These are phyloP conservation scores for Sphaerodactylus townsendi DNA, from an alignment of 2,113 vertebrate genomes.

Conservation along the genomic window DNA sequence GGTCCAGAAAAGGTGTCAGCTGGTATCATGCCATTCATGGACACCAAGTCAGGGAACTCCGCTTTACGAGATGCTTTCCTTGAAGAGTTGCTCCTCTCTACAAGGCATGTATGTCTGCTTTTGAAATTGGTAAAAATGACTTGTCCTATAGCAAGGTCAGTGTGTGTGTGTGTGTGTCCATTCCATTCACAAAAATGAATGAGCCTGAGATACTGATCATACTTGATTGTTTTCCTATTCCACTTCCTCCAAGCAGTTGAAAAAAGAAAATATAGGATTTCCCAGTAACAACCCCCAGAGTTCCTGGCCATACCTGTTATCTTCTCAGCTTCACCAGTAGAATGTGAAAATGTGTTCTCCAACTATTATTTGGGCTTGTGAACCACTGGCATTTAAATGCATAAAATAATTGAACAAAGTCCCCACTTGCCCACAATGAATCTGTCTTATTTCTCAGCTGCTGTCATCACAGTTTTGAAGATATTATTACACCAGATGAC, in stretches of 20 bases:
- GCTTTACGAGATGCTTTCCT: not conserved
- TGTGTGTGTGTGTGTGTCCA: too few species aligned
- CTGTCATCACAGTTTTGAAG: not conserved
- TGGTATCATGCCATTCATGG: too few species aligned
- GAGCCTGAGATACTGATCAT: not conserved
- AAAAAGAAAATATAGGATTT: not conserved
- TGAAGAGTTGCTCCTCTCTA: not conserved
- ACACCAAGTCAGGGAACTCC: too few species aligned
- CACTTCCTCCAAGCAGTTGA: not conserved
- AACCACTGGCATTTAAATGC: too few species aligned
- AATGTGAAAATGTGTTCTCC: too few species aligned
- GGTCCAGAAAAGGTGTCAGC: too few species aligned
- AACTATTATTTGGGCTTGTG: too few species aligned
- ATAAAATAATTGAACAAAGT: not conserved
- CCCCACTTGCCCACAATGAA: not conserved
- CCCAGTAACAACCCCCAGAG: not conserved
- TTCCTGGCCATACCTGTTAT: too few species aligned
- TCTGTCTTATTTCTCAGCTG: not conserved
- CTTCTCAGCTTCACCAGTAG: too few species aligned
- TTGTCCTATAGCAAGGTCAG: too few species aligned
- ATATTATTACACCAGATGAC: not conserved
- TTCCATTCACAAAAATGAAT: too few species aligned
- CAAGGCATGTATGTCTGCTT: not conserved
- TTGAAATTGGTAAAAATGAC: not conserved
- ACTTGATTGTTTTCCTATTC: not conserved